A percentile compares a stretch with the other conserved stretches of the same genome.
phyloP scores from a whole-genome alignment of 1,140 invertebrate genomes.

The Drosophila arawakana region DNA sequence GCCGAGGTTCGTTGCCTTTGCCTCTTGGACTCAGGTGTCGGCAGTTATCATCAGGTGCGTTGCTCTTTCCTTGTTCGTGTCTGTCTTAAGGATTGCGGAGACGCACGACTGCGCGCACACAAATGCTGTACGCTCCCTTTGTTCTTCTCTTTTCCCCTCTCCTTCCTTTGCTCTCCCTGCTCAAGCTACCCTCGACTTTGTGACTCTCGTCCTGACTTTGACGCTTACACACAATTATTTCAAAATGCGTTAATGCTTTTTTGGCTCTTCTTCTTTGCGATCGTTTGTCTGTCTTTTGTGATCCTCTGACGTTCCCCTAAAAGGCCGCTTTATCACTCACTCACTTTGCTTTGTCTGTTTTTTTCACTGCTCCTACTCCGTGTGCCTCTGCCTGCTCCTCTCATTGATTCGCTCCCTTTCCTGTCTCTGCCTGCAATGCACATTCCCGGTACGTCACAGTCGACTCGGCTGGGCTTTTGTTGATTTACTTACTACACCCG shows the following conservation, averaged over 20 bases:
- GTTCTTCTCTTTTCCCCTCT: conserved; percentile 4
- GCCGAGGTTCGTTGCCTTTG: conserved; percentile 28
- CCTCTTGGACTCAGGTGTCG: conserved; percentile 57
- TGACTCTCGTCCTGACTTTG: conserved; percentile 15
- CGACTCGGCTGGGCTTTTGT: conserved; percentile 55
- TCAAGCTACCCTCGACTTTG: neutral
- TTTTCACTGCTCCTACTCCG: neutral
- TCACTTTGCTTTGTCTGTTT: conserved; percentile 10
- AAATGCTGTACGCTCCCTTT: conserved; percentile 33
- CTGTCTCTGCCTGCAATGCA: conserved; percentile 12
- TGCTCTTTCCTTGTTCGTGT: conserved; percentile 8
- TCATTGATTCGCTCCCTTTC: conserved; percentile 1
- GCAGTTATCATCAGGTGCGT: conserved; percentile 64
- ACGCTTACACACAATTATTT: conserved; percentile 43
- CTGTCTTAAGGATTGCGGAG: conserved; percentile 62
- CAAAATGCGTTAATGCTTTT: conserved; percentile 64
- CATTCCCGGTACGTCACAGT: conserved; percentile 68
- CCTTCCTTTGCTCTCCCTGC: neutral
- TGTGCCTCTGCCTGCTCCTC: neutral
- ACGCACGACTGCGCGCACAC: conserved; percentile 69
- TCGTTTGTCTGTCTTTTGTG: conserved; percentile 43
- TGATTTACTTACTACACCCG: conserved; percentile 31
- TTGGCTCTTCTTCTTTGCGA: conserved; percentile 23
- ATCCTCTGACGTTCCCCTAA: conserved; percentile 55
- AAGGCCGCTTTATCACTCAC: conserved; percentile 42